phyloP scores from a whole-genome alignment of 2,113 vertebrate species.

The Lagopus leucura region DNA sequence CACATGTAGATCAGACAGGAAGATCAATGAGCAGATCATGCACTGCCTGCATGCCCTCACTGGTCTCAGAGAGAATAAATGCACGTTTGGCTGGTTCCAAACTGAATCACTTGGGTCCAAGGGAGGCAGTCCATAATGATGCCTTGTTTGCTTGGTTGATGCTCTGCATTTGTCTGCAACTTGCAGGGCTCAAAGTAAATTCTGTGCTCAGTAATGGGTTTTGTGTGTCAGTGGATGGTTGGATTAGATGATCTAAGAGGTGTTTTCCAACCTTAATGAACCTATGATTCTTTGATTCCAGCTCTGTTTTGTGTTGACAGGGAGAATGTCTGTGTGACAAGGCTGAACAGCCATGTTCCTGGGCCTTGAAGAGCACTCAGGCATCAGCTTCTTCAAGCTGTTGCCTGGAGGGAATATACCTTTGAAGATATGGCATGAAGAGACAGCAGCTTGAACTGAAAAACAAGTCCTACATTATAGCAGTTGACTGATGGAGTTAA shows the following conservation, averaged over 20 bases:
- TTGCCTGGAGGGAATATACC: neutral
- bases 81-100: neutral
- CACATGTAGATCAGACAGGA: neutral
- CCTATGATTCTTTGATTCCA: too few species aligned
- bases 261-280: too few species aligned
- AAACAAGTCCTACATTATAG: neutral
- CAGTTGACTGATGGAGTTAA: neutral
- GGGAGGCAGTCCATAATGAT: accelerated
- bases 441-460: neutral
- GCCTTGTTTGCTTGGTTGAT: neutral
- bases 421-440: neutral
- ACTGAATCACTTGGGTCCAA: neutral
- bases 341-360: neutral
- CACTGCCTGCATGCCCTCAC: neutral
- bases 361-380: neutral
- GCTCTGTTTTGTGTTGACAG: neutral
- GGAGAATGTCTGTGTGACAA: neutral
- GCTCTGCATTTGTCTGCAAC: neutral
- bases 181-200: neutral
- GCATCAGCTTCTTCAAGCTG: neutral
- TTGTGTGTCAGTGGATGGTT: neutral
- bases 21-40: neutral
- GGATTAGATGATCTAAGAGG: too few species aligned
- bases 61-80: neutral
- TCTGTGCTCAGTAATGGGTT: neutral